Conservation (phyloP, 2,113 vertebrate species). For the Heterochromis multidens region DNA sequence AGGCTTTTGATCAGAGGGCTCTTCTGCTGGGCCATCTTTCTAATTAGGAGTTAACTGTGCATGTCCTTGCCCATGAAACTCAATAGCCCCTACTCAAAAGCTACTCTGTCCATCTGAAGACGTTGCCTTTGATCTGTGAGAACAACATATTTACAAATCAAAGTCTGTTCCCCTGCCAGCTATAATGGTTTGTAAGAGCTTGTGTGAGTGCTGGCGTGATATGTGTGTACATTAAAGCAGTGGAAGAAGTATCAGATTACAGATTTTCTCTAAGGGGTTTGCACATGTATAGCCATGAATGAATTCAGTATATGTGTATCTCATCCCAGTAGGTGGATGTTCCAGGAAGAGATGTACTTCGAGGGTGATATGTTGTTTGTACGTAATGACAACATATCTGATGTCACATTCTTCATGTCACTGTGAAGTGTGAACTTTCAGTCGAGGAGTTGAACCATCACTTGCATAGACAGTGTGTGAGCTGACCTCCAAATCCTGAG, state of each 20-base stretch:
- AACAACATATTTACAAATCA: constrained; percentile 60
- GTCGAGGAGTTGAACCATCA: background rate
- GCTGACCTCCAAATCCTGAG: background rate
- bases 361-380: background rate
- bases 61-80: constrained; percentile 55
- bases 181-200: background rate
- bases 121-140: constrained; percentile 56
- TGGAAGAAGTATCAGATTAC: background rate
- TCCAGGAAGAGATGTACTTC: background rate
- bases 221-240: background rate
- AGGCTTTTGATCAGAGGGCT: constrained; percentile 61
- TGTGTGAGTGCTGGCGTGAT: background rate
- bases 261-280: background rate
- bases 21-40: constrained; percentile 22
- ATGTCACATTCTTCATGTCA: background rate
- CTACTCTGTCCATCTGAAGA: constrained; percentile 34
- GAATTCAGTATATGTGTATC: background rate
- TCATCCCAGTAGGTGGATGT: background rate
- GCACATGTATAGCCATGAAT: background rate
- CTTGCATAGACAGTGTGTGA: background rate
- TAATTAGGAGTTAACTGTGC: constrained; percentile 60
- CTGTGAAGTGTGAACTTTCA: constrained; percentile 6
- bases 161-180: constrained; percentile 22
- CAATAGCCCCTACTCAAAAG: constrained; percentile 46
- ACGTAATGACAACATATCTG: background rate